Percentiles rank a stretch among this genome's conserved stretches.
phyloP scores from a whole-genome alignment of 64 coral and sea anemone species.

The Trachythela sp. region DNA sequence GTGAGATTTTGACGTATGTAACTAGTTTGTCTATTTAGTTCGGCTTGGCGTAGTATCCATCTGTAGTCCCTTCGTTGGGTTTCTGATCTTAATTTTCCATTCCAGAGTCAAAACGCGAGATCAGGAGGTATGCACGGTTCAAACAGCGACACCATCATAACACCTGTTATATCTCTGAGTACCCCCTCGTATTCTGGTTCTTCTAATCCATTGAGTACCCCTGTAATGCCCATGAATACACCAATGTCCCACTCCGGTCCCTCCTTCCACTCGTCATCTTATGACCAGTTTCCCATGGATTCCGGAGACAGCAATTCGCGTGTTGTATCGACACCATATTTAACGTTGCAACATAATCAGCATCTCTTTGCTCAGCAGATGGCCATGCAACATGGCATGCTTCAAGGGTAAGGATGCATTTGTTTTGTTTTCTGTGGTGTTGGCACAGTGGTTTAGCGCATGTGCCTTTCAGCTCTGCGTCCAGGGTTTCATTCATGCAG shows the following conservation, averaged over 20 bases:
- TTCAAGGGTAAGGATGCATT: background rate
- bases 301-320: background rate
- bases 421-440: background rate
- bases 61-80: too few relatives aligned
- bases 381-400: constrained; percentile 16
- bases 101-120: background rate
- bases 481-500: too few relatives aligned
- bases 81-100: background rate
- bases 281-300: background rate
- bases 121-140: background rate
- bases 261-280: background rate
- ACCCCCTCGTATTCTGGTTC: background rate
- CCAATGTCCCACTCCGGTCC: background rate
- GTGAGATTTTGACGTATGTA: too few relatives aligned
- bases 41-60: too few relatives aligned
- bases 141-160: background rate
- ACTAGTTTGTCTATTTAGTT: too few relatives aligned
- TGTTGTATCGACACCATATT: background rate
- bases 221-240: constrained; percentile 12
- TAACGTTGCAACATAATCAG: constrained; percentile 10
- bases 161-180: background rate
- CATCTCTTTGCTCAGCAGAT: constrained; percentile 5
- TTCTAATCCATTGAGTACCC: constrained; percentile 14
- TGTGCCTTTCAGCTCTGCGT: too few relatives aligned
- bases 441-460: too few relatives aligned